These are phyloP conservation scores for Drosophila hydei DNA, from an alignment of 1,140 invertebrate species.

Conservation along the genomic window DNA sequence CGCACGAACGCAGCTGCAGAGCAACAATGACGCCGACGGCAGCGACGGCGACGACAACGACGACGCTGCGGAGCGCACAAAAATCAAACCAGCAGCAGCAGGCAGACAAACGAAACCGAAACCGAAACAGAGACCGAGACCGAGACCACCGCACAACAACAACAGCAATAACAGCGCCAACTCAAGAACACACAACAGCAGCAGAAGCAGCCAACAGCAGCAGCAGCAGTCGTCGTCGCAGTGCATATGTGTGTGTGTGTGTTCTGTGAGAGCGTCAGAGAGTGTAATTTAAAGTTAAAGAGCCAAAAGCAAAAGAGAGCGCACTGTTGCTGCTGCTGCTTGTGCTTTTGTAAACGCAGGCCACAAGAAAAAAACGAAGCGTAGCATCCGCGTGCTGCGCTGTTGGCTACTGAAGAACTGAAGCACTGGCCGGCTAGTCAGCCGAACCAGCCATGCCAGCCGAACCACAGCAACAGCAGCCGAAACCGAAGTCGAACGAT, in stretches of 20 bases:
- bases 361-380: slow-evolving; percentile 59
- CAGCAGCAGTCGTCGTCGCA: slow-evolving; percentile 14
- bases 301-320: slow-evolving; percentile 39
- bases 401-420: slow-evolving; percentile 74
- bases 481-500: slow-evolving; percentile 43
- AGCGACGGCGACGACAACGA: slow-evolving; percentile 38
- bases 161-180: slow-evolving; percentile 33
- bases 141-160: slow-evolving; percentile 51
- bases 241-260: slow-evolving; percentile 1
- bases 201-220: slow-evolving; percentile 25
- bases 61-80: slow-evolving; percentile 65
- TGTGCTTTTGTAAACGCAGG: slow-evolving; percentile 47
- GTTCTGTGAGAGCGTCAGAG: slow-evolving; percentile 36
- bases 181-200: slow-evolving; percentile 42
- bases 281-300: slow-evolving; percentile 42
- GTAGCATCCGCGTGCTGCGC: slow-evolving; percentile 73
- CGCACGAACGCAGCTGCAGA: slow-evolving; percentile 83
- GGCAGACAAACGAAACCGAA: slow-evolving; percentile 63
- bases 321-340: slow-evolving; percentile 26
- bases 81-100: slow-evolving; percentile 59
- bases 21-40: slow-evolving; percentile 55
- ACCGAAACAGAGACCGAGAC: slow-evolving; percentile 53
- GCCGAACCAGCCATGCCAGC: slow-evolving; percentile 22
- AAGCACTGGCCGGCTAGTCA: slow-evolving; percentile 51
- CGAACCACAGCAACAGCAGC: slow-evolving; percentile 29